Evolutionary conservation across 2,888 invertebrate genomes (phyloP), one percentile per base, ranked within the genome.

Genomic region (Osmoderma eremita): DNA sequence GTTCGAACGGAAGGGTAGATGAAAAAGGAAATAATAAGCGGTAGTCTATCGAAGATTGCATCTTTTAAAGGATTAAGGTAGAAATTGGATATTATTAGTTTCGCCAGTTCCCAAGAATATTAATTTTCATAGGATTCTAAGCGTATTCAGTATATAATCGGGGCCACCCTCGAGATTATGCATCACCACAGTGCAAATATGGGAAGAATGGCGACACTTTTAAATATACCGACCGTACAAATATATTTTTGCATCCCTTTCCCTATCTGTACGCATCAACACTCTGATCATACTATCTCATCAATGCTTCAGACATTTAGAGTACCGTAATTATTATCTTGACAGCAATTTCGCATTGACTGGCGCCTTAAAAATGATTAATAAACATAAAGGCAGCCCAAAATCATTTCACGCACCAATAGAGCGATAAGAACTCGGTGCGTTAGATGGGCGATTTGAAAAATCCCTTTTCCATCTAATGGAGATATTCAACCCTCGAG

Each of bases 321-420:
- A 12, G 45, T 6, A 61, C 36, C 24, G 13, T 24, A 61, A 45
- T 61, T 41, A 56, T 22, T n/a, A 10, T 41, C 20, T 13, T 41
- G 42, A 56, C 56, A 6, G 13, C 22, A 41, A 22, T 24, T 22
- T 42, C 42, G 24, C 17, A 24, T 61, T 45, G 45, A 17, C 15
- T 30, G 45, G 36, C 58, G 18, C 45, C n/a, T 58, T 61, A 61
- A 30, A 61, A 45, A 45, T 61, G 58, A 61, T 45, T 61, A 24
- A 61, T 61, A 61, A 61, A 45, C 45, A 61, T 61, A 61, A 61
- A 15, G 17, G 20, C 13, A 45, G 15, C 49, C 65, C 20, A 65
- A 65, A 74, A 76, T 77, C 72, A 79, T 79, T 79, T 78, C 78
- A 78, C 75, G 79, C 77, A 69, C 74, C 77, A 73, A 53, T 76